A percentile compares a stretch with the other conserved stretches of the same genome.
Conservation (phyloP, 2,888 invertebrate species). For the Globia sparganii region DNA sequence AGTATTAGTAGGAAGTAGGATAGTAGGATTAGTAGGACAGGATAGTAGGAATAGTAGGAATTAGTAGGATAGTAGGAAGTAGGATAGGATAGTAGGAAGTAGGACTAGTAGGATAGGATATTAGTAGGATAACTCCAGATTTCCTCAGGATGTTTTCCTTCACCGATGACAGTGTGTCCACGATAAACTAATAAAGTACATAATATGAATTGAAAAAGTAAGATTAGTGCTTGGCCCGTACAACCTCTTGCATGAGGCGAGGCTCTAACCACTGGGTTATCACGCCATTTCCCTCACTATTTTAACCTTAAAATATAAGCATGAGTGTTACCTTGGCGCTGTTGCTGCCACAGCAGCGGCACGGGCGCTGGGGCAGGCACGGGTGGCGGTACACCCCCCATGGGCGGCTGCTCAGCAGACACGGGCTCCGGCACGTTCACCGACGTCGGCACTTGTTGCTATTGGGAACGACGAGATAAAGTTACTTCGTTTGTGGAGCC, state of each 20-base stretch:
- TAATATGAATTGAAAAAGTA: background rate
- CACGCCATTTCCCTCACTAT: background rate
- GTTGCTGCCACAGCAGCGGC: constrained; percentile 87
- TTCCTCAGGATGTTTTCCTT: background rate
- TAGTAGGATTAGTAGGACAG: no score
- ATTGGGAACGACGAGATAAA: constrained; percentile 26
- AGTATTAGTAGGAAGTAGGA: no score
- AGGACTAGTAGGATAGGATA: no score
- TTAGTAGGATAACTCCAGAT: background rate
- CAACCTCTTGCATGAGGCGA: background rate
- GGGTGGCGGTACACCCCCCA: constrained; percentile 67
- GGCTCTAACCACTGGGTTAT: background rate
- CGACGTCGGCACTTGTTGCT: constrained; percentile 49
- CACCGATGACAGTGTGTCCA: background rate
- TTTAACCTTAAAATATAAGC: background rate
- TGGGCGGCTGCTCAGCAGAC: constrained; percentile 59
- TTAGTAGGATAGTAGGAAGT: no score
- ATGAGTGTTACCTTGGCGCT: constrained; percentile 80
- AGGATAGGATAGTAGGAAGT: no score
- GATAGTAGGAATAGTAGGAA: no score
- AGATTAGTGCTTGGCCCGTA: background rate
- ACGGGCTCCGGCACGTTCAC: constrained; percentile 55
- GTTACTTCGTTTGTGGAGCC: constrained; percentile 1
- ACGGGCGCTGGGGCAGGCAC: constrained; percentile 81
- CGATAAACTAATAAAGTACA: background rate